These are phyloP conservation scores for Enteromius paludinosus DNA, from an alignment of 2,797 vertebrate species.

Conservation along the genomic window DNA sequence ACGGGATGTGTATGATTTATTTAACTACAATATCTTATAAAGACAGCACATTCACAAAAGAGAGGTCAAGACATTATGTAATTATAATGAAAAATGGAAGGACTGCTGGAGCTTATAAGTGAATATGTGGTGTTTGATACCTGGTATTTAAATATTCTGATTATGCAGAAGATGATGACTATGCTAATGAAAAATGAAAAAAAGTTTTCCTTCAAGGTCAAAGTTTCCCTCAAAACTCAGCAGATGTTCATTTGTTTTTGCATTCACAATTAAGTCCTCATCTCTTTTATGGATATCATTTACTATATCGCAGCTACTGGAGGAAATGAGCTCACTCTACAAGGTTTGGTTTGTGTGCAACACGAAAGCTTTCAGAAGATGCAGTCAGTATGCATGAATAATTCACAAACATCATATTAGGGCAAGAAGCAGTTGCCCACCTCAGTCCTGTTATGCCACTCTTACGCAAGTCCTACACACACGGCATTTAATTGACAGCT, in stretches of 20 bases:
- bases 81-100: slow-evolving; percentile 11
- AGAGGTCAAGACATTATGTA: slow-evolving; percentile 10
- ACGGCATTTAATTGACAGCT: background rate
- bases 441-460: slow-evolving; percentile 6
- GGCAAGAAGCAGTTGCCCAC: background rate
- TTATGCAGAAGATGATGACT: slow-evolving; percentile 32
- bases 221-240: background rate
- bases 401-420: slow-evolving; percentile 34
- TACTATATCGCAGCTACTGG: background rate
- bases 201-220: slow-evolving; percentile 30
- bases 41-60: background rate
- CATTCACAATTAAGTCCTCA: slow-evolving; percentile 8
- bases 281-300: slow-evolving; percentile 16
- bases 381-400: slow-evolving; percentile 38
- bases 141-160: background rate
- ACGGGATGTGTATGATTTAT: background rate
- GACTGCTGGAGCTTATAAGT: slow-evolving; percentile 12
- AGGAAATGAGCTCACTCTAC: background rate
- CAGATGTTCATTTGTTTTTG: slow-evolving; percentile 36
- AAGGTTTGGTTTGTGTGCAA: background rate
- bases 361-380: slow-evolving; percentile 19
- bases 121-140: slow-evolving; percentile 11
- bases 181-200: slow-evolving; percentile 26
- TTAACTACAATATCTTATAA: background rate
- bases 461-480: slow-evolving; percentile 11